These are phyloP conservation scores for Oncorhynchus tshawytscha DNA, from an alignment of 2,113 vertebrate species.

Conservation along the genomic window DNA sequence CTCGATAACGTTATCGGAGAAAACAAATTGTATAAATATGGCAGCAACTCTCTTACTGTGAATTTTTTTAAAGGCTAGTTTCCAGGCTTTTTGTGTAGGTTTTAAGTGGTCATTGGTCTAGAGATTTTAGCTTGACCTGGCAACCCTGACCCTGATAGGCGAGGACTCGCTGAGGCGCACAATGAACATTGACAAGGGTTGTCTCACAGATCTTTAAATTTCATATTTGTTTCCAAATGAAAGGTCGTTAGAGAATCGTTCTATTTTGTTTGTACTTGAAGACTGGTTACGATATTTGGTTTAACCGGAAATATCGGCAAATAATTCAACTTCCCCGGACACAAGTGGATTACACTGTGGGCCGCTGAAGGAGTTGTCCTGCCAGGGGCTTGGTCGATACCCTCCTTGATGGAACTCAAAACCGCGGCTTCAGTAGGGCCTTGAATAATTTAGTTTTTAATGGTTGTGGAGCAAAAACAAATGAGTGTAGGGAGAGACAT, in stretches of 20 bases:
- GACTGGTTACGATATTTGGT: constrained; percentile 21
- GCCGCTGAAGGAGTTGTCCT: constrained; percentile 69
- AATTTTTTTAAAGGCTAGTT: no score
- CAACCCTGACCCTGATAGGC: constrained; percentile 32
- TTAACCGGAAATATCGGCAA: constrained; percentile 47
- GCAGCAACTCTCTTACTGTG: no score
- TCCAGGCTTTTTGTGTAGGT: no score
- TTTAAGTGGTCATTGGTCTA: no score
- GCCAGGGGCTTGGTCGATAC: constrained; percentile 68
- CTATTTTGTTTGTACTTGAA: constrained; percentile 13
- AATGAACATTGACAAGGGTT: constrained; percentile 75
- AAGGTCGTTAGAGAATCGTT: constrained; percentile 21
- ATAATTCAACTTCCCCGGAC: constrained; percentile 55
- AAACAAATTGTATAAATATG: no score
- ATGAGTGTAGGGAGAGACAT: constrained; percentile 28
- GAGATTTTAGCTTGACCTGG: no score
- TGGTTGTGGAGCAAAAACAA: constrained; percentile 28
- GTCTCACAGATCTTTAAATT: constrained; percentile 60
- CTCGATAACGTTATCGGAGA: no score
- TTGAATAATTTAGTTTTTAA: constrained; percentile 47
- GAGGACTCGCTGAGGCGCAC: constrained; percentile 72
- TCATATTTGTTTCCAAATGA: constrained; percentile 54
- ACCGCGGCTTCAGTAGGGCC: constrained; percentile 71
- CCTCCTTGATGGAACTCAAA: constrained; percentile 70
- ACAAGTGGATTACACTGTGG: constrained; percentile 69